These are phyloP conservation scores for Cyrtodaria siliqua DNA, from an alignment of 2,888 invertebrate species.

Conservation along the genomic window DNA sequence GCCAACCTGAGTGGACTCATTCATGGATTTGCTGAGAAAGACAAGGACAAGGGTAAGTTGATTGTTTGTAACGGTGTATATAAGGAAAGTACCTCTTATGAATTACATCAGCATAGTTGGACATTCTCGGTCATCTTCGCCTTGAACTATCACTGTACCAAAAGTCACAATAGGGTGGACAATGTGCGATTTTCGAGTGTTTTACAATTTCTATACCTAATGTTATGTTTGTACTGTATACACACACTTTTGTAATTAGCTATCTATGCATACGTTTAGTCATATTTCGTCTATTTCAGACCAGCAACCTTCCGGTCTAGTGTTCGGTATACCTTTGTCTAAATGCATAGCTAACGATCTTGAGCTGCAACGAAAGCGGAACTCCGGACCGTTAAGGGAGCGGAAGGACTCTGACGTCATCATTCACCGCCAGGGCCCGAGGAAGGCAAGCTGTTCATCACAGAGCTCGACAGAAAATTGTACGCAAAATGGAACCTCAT, in stretches of 20 bases:
- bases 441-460: slow-evolving; percentile 83
- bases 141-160: too few species aligned
- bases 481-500: slow-evolving; percentile 65
- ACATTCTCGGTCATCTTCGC: too few species aligned
- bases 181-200: too few species aligned
- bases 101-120: too few species aligned
- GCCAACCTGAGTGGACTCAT: slow-evolving; percentile 77
- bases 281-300: slow-evolving; percentile 56
- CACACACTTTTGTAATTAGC: too few species aligned
- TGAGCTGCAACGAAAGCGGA: slow-evolving; percentile 86
- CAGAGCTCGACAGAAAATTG: slow-evolving; percentile 75
- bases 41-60: slow-evolving; percentile 67
- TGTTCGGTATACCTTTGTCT: slow-evolving; percentile 94
- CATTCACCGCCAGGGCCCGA: slow-evolving; percentile 62
- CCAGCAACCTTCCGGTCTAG: slow-evolving; percentile 87
- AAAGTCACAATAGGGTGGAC: too few species aligned
- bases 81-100: too few species aligned
- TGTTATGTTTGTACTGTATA: too few species aligned
- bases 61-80: too few species aligned
- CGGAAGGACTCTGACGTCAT: slow-evolving; percentile 74
- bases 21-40: slow-evolving; percentile 75
- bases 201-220: too few species aligned
- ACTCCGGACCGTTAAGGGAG: slow-evolving; percentile 69
- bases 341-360: slow-evolving; percentile 94
- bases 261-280: too few species aligned